Base-by-base conservation (phyloP, 2,888 invertebrate species). In the Exocentrus adspersus region DNA sequence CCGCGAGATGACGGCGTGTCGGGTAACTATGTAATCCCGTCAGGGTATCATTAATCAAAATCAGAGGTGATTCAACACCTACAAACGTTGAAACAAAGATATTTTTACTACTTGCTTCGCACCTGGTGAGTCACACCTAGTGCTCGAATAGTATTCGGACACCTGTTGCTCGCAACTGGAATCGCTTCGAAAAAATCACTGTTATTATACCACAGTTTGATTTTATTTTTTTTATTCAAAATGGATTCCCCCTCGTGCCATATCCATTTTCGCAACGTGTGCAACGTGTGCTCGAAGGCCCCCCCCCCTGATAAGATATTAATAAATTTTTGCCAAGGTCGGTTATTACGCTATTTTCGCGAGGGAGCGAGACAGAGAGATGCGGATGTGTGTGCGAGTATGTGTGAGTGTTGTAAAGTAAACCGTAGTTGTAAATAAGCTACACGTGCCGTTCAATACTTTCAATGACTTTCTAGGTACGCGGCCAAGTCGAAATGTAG, bases 311-410 rank as follows among this genome's bases (percentile, higher is more conserved):
- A 54, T 54, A 54, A 54, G 54, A 54, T 54, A 53, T 53, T 54
- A 54, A 54, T 54, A 54, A 5, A 54, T 45, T 54, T 43, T 43
- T 43, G 28, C 54, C 54, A 54, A 54, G 54, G 54, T 14, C 28
- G 16, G 14, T 42, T 24, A 42, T 54, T 54, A 42, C 42, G 28
- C 28, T 28, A 28, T 48, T 48, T 48, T 16, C 17, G 48, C 28
- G 3, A 14, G 37, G 6, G 37, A 48, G 48, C 14, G 28, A 28
- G 2, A n/a, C 12, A 12, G 37, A 48, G 48, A 48, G 16, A 28
- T 28, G 28, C 48, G 48, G 48, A 48, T 16, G 48, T 48, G 37
- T 37, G 37, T 30, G 30, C 1, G 7, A 3, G 30, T 30, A n/a
- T 30, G 30, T n/a, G n/a, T n/a, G n/a, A n/a, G n/a, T n/a, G n/a